Evolutionary conservation across 2,888 invertebrate genomes (phyloP).

Genomic region (Neoitamus cyanurus): DNA sequence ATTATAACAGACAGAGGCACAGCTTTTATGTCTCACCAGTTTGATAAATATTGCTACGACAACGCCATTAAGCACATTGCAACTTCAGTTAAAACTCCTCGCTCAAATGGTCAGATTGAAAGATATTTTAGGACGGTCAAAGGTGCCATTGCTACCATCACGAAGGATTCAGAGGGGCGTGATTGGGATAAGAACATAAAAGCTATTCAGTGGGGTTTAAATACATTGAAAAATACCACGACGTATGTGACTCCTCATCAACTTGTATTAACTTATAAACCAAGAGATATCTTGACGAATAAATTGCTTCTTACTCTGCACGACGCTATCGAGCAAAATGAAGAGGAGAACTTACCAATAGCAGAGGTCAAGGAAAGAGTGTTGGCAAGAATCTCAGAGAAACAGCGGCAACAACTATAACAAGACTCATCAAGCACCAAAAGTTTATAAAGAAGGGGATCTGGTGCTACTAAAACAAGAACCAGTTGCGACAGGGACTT

Average conservation of each 20-base stretch:
- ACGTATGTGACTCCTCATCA: slow-evolving; percentile 46
- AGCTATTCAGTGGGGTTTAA: slow-evolving; percentile 49
- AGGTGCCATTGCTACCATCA: slow-evolving; percentile 29
- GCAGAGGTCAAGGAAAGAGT: slow-evolving; percentile 13
- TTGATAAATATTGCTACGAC: background rate
- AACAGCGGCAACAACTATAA: slow-evolving; percentile 42
- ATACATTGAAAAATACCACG: slow-evolving; percentile 42
- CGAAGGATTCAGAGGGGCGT: slow-evolving; percentile 31
- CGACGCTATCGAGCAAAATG: slow-evolving; percentile 22
- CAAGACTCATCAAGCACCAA: too few relatives aligned
- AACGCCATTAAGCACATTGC: slow-evolving; percentile 48
- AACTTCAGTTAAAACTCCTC: slow-evolving; percentile 50
- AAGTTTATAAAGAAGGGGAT: too few relatives aligned
- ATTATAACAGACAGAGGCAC: slow-evolving; percentile 45
- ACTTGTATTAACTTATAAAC: slow-evolving; percentile 48
- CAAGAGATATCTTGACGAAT: slow-evolving; percentile 47
- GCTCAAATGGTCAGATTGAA: slow-evolving; percentile 50
- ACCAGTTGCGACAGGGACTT: too few relatives aligned
- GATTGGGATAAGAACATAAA: slow-evolving; percentile 51
- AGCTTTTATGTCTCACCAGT: background rate
- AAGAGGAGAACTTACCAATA: slow-evolving; percentile 19
- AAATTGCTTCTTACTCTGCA: slow-evolving; percentile 43
- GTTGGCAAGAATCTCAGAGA: slow-evolving; percentile 21
- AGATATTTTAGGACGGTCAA: too few relatives aligned
- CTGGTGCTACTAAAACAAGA: too few relatives aligned